These are phyloP conservation scores for Tetragnatha montana DNA, from an alignment of 2,888 invertebrate genomes.

Conservation along the genomic window DNA sequence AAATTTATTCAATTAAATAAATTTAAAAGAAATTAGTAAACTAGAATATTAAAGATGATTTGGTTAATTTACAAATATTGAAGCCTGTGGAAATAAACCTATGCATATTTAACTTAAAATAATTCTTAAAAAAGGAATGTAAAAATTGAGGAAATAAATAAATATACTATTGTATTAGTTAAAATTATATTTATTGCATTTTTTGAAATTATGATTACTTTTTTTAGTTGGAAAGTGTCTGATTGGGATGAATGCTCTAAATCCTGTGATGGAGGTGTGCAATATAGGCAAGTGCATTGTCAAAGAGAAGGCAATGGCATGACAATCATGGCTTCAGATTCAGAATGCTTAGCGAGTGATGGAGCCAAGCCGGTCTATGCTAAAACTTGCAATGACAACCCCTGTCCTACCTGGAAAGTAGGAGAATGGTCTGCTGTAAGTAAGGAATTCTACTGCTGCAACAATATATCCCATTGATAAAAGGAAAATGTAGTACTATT, in stretches of 20 bases:
- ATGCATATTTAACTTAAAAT: background rate
- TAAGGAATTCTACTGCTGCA: background rate
- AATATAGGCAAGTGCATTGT: slow-evolving; percentile 82
- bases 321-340: slow-evolving; percentile 84
- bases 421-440: slow-evolving; percentile 85
- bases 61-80: background rate
- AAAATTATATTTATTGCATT: background rate
- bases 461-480: no score
- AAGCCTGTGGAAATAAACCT: background rate
- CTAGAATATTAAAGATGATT: no score
- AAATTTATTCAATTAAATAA: background rate
- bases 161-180: background rate
- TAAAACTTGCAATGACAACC: slow-evolving; percentile 85
- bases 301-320: slow-evolving; percentile 85
- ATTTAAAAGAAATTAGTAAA: background rate
- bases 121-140: background rate
- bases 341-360: slow-evolving; percentile 82
- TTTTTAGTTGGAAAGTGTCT: slow-evolving; percentile 82
- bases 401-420: slow-evolving; percentile 90
- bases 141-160: background rate
- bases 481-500: no score
- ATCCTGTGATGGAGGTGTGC: slow-evolving; percentile 84
- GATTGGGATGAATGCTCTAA: slow-evolving; percentile 89
- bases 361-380: slow-evolving; percentile 84
- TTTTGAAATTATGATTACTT: background rate